Conservation (phyloP, 2,888 invertebrate genomes). For the Aleiodes testaceus region DNA sequence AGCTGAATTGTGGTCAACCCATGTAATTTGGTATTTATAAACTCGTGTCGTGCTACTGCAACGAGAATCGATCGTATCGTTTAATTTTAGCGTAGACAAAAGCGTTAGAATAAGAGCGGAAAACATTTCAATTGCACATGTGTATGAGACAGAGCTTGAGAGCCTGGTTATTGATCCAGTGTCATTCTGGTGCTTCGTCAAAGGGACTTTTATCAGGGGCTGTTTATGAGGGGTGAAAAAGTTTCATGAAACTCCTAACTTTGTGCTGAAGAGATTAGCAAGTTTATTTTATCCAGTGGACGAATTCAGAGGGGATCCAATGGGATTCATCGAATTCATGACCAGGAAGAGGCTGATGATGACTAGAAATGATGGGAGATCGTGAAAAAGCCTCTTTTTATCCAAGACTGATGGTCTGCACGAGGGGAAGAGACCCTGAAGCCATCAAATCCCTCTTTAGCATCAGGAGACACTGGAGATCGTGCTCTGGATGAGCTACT, state of each 20-base stretch:
- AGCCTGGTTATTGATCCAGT: too few species aligned
- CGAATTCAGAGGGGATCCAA: not conserved
- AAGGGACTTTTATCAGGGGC: not conserved
- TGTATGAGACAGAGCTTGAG: too few species aligned
- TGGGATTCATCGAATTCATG: too few species aligned
- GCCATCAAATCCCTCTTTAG: too few species aligned
- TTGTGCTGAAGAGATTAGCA: not conserved
- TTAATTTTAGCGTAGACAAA: slow-evolving; percentile 37
- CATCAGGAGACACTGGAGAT: too few species aligned
- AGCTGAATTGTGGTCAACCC: not conserved
- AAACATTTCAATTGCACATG: not conserved
- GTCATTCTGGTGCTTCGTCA: not conserved
- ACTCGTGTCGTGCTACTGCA: slow-evolving; percentile 25
- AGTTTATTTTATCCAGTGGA: not conserved
- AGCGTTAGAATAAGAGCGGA: not conserved
- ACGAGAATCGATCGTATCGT: slow-evolving; percentile 41
- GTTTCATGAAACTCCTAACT: not conserved
- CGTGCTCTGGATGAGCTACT: too few species aligned
- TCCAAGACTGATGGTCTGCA: too few species aligned
- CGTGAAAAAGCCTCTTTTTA: too few species aligned
- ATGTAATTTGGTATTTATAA: slow-evolving; percentile 37
- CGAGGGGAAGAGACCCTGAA: too few species aligned
- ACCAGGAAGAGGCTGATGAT: too few species aligned
- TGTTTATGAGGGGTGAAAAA: not conserved
- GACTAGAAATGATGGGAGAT: too few species aligned